These are phyloP conservation scores for Mesorhabditis spiculigera DNA, from an alignment of 2,888 invertebrate genomes.

Conservation along the genomic window DNA sequence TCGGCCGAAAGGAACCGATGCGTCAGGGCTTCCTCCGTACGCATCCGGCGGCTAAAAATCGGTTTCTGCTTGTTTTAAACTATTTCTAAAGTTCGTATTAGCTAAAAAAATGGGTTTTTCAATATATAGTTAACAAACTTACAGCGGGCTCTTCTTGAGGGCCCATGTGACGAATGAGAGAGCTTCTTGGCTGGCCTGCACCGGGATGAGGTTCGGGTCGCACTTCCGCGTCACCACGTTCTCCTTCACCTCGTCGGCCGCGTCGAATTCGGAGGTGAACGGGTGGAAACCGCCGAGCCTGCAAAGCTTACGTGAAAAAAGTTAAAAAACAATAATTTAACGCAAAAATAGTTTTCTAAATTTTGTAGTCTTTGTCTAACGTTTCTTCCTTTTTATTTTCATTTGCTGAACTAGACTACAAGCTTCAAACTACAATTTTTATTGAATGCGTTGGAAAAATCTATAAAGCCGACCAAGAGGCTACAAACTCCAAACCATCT, in stretches of 20 bases:
- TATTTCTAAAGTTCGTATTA: neutral
- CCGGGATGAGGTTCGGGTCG: conserved; percentile 87
- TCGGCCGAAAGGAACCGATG: conserved; percentile 90
- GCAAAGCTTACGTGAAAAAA: conserved; percentile 17
- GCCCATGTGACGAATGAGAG: conserved; percentile 89
- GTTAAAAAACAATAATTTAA: conserved; percentile 6
- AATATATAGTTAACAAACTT: conserved; percentile 57
- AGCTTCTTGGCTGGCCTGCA: conserved; percentile 87
- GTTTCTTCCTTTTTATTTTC: too few species aligned
- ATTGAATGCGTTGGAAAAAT: too few species aligned
- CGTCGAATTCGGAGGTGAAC: conserved; percentile 72
- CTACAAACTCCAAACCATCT: too few species aligned
- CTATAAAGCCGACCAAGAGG: too few species aligned
- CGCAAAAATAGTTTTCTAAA: too few species aligned
- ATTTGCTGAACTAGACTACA: too few species aligned
- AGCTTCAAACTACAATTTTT: too few species aligned
- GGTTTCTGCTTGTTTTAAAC: neutral
- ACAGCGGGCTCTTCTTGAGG: conserved; percentile 88
- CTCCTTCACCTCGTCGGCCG: conserved; percentile 80
- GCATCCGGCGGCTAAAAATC: conserved; percentile 78
- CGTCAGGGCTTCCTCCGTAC: conserved; percentile 88
- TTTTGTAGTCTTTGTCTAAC: neutral
- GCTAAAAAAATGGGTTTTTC: too few species aligned
- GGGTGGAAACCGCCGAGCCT: conserved; percentile 84
- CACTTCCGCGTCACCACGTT: conserved; percentile 74